These are phyloP conservation scores for Microctenopoma stevenorrisi DNA, from an alignment of 2,797 vertebrate genomes.

Conservation along the genomic window DNA sequence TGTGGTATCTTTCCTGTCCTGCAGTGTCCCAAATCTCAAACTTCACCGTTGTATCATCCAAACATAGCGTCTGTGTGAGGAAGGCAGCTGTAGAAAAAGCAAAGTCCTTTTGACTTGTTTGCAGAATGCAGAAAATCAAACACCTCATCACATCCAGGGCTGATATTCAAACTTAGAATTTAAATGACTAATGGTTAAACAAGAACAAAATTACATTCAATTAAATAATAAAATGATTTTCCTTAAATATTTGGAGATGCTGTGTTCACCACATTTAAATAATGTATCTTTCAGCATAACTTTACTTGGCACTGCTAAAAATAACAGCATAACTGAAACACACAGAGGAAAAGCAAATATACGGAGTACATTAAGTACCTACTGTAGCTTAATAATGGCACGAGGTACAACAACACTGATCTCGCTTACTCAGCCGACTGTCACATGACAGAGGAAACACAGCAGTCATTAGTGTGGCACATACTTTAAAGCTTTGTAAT, in stretches of 20 bases:
- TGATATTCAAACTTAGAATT: background rate
- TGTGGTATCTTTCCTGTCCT: constrained; percentile 97
- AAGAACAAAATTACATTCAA: background rate
- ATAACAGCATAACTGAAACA: background rate
- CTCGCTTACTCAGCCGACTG: constrained; percentile 62
- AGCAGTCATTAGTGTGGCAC: constrained; percentile 41
- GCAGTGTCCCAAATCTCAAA: constrained; percentile 99
- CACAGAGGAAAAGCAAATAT: constrained; percentile 1
- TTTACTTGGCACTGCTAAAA: background rate
- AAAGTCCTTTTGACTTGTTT: background rate
- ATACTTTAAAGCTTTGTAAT: constrained; percentile 67
- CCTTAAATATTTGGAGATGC: no score
- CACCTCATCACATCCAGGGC: background rate
- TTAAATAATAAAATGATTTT: background rate
- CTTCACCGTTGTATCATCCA: constrained; percentile 98
- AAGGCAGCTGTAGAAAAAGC: constrained; percentile 88
- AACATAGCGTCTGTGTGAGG: constrained; percentile 97
- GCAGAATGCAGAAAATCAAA: background rate
- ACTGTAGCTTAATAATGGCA: constrained; percentile 22
- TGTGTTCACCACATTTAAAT: background rate
- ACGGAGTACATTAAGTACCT: background rate
- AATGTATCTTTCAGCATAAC: no score
- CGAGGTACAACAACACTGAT: constrained; percentile 7
- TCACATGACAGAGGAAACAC: constrained; percentile 78
- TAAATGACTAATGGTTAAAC: background rate